Conservation (phyloP, 2,113 vertebrate species). For the Sciurus niger region DNA sequence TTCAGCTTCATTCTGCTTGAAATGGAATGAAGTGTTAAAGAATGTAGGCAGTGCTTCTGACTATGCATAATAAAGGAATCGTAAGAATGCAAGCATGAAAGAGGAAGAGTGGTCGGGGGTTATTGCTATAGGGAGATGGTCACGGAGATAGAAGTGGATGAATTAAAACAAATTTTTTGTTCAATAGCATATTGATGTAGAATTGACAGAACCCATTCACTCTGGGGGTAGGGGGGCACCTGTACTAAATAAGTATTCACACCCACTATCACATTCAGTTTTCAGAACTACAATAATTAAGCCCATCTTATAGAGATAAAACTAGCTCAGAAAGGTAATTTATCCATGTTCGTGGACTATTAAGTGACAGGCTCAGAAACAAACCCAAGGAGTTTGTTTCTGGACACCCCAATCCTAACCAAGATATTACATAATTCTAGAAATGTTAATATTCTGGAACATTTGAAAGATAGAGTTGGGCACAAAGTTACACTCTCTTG, state of each 20-base stretch:
- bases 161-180: not conserved
- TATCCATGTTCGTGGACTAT: not conserved
- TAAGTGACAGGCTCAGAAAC: not conserved
- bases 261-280: not conserved
- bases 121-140: not conserved
- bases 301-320: not conserved
- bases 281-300: not conserved
- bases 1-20: not conserved
- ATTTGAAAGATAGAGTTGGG: not conserved
- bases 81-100: not conserved
- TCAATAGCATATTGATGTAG: not conserved
- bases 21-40: not conserved
- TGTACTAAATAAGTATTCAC: not conserved
- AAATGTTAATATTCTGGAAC: not conserved
- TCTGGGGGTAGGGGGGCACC: not conserved
- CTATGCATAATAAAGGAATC: not conserved
- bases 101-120: not conserved
- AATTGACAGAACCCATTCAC: not conserved
- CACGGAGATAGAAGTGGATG: not conserved
- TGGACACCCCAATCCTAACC: not conserved
- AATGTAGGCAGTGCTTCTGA: not conserved
- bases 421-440: not conserved
- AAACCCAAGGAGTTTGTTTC: not conserved
- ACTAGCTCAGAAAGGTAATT: not conserved
- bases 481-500: constrained; percentile 1